phyloP scores from a whole-genome alignment of 2,113 vertebrate species.

The Ellobius talpinus region DNA sequence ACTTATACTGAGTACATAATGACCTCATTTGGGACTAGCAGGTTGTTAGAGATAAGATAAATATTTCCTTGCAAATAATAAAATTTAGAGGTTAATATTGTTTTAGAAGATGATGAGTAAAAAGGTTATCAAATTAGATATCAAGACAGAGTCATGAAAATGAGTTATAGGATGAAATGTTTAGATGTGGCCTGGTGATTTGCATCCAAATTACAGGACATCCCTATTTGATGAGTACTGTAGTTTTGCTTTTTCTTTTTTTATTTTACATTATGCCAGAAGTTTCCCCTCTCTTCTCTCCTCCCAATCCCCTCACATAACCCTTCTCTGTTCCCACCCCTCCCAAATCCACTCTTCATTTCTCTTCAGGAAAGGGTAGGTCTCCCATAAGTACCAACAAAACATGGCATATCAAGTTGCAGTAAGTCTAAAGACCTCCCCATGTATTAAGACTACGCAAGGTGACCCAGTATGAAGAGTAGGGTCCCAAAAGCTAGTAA shows the following conservation, averaged over 20 bases:
- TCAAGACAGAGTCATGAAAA: background rate
- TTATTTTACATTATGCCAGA: background rate
- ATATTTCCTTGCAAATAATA: background rate
- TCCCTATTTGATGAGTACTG: background rate
- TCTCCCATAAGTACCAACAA: too few relatives aligned
- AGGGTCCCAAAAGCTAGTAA: too few relatives aligned
- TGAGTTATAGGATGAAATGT: background rate
- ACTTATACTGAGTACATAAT: background rate
- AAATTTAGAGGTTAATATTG: background rate
- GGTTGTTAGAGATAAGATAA: background rate
- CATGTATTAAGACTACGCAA: too few relatives aligned
- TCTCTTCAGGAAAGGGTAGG: too few relatives aligned
- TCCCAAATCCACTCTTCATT: too few relatives aligned
- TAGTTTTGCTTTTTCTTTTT: background rate
- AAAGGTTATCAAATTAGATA: slow-evolving; percentile 1
- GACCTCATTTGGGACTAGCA: background rate
- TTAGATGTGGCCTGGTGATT: background rate
- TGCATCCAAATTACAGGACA: background rate
- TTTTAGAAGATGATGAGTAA: slow-evolving; percentile 9
- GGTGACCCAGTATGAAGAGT: too few relatives aligned
- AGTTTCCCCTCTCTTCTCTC: too few relatives aligned
- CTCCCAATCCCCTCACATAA: too few relatives aligned
- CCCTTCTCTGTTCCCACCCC: too few relatives aligned
- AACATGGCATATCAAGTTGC: too few relatives aligned
- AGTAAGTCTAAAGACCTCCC: too few relatives aligned